Evolutionary conservation across 2,113 vertebrate species (phyloP), one percentile per base, ranked within the genome.

Genomic region (Leucosticte australis): DNA sequence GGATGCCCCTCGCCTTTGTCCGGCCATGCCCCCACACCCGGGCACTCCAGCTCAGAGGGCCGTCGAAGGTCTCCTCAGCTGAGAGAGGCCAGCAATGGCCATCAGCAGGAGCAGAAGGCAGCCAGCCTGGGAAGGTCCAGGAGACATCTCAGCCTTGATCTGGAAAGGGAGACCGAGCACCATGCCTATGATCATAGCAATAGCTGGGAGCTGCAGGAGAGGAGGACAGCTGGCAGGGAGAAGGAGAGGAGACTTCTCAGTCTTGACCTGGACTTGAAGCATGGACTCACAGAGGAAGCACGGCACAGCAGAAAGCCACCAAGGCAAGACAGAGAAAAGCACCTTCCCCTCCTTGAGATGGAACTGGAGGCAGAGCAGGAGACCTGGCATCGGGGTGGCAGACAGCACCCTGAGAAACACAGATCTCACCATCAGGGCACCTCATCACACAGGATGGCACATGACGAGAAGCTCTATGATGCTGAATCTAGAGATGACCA

Each of bases 221-320:
- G 83, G 89, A 97, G 89, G 20, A 63, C 65, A 11, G 76, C 95
- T 23, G 71, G 68, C 82, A 97, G 95, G 31, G 98, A 98, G 68
- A 98, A 90, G 80, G 96, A 95, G 22, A n/a, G 75, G 64, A 98
- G 97, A 90, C 97, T 98, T 20, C 97, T 97, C 11, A 97, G 96
- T 20, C 98, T 97, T 27, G 96, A 89, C 27, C 81, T 82, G 77
- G 74, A 89, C 13, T 93, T 69, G 7, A 98, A 98, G 39, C 95
- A 80, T 27, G 92, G 92, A 47, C 71, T 50, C 2, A 1, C 87
- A 62, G 67, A 92, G 7, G 84, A 68, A 39, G 24, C n/a, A 3
- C 9, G 0, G 20, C 14, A 7, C 56, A 92, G 77, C 55, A 95
- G 83, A 91, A 97, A 92, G 13, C 83, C 80, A 10, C 68, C 92